Conservation (phyloP, 2,113 vertebrate species). For the Acanthochromis polyacanthus region DNA sequence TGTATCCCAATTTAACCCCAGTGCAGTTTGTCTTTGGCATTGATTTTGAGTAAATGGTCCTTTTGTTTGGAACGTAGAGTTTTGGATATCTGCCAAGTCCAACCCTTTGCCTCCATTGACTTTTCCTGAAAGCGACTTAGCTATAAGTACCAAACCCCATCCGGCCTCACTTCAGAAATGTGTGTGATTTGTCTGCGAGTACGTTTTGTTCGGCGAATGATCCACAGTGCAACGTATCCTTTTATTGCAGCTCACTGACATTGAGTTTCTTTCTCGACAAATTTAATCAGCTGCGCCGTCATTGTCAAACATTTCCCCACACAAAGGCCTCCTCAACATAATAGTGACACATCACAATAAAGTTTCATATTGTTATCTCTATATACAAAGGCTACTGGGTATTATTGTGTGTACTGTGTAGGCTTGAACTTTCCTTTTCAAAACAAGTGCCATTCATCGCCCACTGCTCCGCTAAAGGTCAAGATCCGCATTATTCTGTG, state of each 20-base stretch:
- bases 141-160: background rate
- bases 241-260: background rate
- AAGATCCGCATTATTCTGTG: background rate
- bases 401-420: background rate
- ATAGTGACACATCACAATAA: background rate
- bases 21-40: too few relatives aligned
- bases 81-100: too few relatives aligned
- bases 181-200: background rate
- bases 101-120: too few relatives aligned
- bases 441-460: background rate
- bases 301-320: too few relatives aligned
- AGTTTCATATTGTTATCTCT: background rate
- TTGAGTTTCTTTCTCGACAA: too few relatives aligned
- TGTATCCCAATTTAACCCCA: too few relatives aligned
- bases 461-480: background rate
- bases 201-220: background rate
- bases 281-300: too few relatives aligned
- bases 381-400: background rate
- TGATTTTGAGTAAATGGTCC: too few relatives aligned
- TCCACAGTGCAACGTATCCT: background rate
- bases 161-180: background rate
- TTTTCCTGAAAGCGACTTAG: too few relatives aligned
- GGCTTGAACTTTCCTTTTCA: rapidly evolving
- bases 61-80: too few relatives aligned
- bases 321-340: too few relatives aligned